Evolutionary conservation across 2,888 invertebrate species (phyloP).

Genomic region (Halocaridina rubra): DNA sequence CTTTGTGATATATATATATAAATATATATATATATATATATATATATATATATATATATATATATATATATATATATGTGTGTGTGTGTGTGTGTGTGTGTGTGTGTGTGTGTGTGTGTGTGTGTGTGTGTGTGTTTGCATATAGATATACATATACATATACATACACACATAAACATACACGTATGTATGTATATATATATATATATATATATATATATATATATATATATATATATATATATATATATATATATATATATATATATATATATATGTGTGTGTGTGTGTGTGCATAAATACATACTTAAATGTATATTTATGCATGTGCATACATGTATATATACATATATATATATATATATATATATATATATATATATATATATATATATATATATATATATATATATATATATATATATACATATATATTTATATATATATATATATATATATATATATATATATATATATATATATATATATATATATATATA

Average conservation of each 20-base stretch:
- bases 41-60: neutral
- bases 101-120: neutral
- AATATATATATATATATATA: neutral
- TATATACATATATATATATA: constrained; percentile 4
- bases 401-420: constrained; percentile 8
- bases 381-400: constrained; percentile 8
- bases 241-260: neutral
- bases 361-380: constrained; percentile 8
- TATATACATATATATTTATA: neutral
- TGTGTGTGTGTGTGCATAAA: neutral
- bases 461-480: constrained; percentile 5
- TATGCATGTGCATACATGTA: neutral
- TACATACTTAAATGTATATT: neutral
- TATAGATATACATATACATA: neutral
- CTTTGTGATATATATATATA: neutral
- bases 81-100: constrained; percentile 1
- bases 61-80: neutral
- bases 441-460: constrained; percentile 8
- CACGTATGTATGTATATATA: neutral
- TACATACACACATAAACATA: neutral
- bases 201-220: neutral
- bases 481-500: constrained; percentile 4
- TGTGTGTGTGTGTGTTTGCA: neutral
- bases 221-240: neutral
- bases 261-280: neutral